Base-by-base conservation (phyloP, 2,888 invertebrate species). In the Brenthis daphne region DNA sequence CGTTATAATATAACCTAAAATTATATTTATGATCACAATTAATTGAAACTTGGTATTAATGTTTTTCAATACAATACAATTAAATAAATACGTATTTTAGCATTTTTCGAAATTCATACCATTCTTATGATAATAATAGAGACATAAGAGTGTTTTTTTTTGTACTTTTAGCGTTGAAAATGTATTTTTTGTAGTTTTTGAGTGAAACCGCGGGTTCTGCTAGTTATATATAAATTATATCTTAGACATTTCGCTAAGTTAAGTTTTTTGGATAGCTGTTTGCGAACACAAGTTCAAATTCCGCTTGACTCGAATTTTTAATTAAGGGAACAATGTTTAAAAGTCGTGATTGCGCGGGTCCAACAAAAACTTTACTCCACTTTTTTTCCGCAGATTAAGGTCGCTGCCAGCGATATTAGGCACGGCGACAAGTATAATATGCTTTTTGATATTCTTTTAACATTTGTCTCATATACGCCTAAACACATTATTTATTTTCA, bases 271-370 rank as follows among this genome's bases (percentile, higher is more conserved):
- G 73, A 64, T 73, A 70, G 69, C 64, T 72, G 72, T 72, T 71
- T 69, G 61, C 68, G 63, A 64, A 69, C 65, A 71, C 64, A 60
- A 61, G 67, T 67, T 57, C 61, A 63, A 73, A 70, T 67, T 72
- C 61, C 53, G 68, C 71, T 61, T 47, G 70, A 68, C 68, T 67
- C 70, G 70, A 67, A 67, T 81, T 85, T 85, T 86, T 86, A 85
- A 88, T 86, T 85, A 84, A 79, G 75, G 75, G 81, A 82, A 85
- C 81, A 77, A 81, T 84, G 82, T 87, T 84, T 81, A 82, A 80
- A 81, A 85, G 83, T 82, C 84, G 76, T 83, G 84, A 86, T 86
- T 84, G 82, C 83, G 80, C 77, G 70, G 67, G 81, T 79, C 78
- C 78, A 79, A 81, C 79, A 79, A 81, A 80, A 81, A 87, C 80